Evolutionary conservation across 2,113 vertebrate genomes (phyloP), one percentile per base, ranked within the genome.

Genomic region (Romanogobio albipinnatus): DNA sequence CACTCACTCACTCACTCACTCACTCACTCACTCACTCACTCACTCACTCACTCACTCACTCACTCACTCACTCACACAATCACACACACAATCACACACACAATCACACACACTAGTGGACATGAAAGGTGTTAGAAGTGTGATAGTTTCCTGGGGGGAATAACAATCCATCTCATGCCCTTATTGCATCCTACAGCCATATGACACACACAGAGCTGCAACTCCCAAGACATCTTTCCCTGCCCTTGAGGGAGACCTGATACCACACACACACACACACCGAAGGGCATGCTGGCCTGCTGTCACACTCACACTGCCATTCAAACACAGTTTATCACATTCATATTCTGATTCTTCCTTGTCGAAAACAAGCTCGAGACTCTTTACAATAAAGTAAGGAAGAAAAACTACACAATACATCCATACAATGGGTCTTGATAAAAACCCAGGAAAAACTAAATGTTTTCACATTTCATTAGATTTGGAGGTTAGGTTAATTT

Each of bases 201-300:
- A 64, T 66, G 78, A 51, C 61, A 81, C 59, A 62, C n/a, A 33
- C 43, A 49, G 45, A 51, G 24, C 78, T 10, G 14, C 17, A 22
- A 29, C 66, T 81, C 82, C 76, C 83, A 6, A 64, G 6, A 85
- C 84, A 90, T 89, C 81, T 87, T 86, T 45, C 81, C 33, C 47
- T 71, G 85, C 89, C 91, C 91, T 92, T 90, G 90, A 79, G 85
- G 84, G 62, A 36, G 24, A 64, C 58, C 5, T 29, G 2, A 66
- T 29, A 66, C 22, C 36, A 59, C 36, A 79, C 76, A 61, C 56
- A 51, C 43, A 75, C 73, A 75, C 47, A 45, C 36, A 71, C 39
- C 10, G 9, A 68, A 68, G 15, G 15, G 8, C 33, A 39, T 45
- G 10, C 10, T 71, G 39, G 10, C 68, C 68, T n/a, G 68, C 9